phyloP scores from a whole-genome alignment of 2,113 vertebrate species.

The Paradoxurus hermaphroditus region DNA sequence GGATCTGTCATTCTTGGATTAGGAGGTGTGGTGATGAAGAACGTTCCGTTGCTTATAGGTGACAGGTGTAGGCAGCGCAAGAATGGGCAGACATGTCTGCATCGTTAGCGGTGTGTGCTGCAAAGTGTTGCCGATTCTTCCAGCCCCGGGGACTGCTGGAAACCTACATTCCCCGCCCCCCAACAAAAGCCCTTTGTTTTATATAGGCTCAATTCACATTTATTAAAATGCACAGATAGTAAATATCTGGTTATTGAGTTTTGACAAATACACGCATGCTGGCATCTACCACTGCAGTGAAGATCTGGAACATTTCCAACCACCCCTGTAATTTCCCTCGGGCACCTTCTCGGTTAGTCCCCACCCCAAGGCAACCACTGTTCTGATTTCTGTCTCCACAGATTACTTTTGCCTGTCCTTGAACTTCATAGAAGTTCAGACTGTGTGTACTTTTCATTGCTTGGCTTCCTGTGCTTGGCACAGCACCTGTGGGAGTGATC shows the following conservation, averaged over 20 bases:
- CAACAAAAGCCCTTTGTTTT: neutral
- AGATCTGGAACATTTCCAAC: neutral
- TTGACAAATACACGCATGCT: fast-evolving
- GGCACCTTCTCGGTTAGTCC: neutral
- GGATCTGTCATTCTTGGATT: neutral
- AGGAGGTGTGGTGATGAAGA: fast-evolving
- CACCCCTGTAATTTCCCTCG: neutral
- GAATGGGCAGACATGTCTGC: neutral
- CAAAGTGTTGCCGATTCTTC: neutral
- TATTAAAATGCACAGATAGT: neutral
- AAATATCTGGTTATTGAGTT: neutral
- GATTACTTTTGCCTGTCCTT: neutral
- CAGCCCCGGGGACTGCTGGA: neutral
- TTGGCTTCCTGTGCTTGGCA: neutral
- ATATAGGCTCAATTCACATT: neutral
- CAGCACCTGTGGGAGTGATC: neutral
- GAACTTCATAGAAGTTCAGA: neutral
- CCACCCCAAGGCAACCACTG: too few relatives aligned
- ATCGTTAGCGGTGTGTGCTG: neutral
- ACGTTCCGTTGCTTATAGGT: neutral
- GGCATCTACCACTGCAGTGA: neutral
- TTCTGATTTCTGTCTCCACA: neutral
- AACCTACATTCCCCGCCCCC: neutral
- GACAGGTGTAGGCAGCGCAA: neutral
- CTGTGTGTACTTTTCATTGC: neutral